Conservation (phyloP, 2,888 invertebrate species). For the Pollenia angustigena region DNA sequence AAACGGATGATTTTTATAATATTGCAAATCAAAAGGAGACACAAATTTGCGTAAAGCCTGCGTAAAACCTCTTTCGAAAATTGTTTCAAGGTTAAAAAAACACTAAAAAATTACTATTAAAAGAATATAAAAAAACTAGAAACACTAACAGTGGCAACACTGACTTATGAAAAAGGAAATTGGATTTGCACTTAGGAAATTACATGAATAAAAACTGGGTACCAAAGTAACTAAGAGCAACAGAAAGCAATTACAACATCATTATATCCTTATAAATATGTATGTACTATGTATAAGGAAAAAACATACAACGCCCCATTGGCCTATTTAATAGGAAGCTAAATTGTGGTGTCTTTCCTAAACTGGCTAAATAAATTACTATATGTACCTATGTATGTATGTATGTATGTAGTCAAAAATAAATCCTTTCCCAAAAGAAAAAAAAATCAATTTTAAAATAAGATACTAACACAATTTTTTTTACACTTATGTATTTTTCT, state of each 20-base stretch:
- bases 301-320: constrained; percentile 60
- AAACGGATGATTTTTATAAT: no score
- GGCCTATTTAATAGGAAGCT: constrained; percentile 51
- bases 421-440: not conserved
- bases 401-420: not conserved
- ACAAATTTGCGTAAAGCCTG: no score
- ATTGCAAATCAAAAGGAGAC: no score
- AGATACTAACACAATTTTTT: not conserved
- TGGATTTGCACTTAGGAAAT: constrained; percentile 4
- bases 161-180: constrained; percentile 10
- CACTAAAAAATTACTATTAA: no score
- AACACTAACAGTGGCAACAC: no score
- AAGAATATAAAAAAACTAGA: no score
- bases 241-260: not conserved
- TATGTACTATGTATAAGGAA: constrained; percentile 6
- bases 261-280: constrained; percentile 33
- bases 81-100: no score
- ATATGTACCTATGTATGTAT: no score
- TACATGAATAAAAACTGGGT: not conserved
- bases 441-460: constrained; percentile 29
- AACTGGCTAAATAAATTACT: no score
- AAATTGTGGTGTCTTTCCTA: not conserved
- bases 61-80: no score
- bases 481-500: no score
- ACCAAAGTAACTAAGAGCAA: not conserved